Base-by-base conservation (phyloP, 2,797 vertebrate genomes). In the Danio aesculapii region DNA sequence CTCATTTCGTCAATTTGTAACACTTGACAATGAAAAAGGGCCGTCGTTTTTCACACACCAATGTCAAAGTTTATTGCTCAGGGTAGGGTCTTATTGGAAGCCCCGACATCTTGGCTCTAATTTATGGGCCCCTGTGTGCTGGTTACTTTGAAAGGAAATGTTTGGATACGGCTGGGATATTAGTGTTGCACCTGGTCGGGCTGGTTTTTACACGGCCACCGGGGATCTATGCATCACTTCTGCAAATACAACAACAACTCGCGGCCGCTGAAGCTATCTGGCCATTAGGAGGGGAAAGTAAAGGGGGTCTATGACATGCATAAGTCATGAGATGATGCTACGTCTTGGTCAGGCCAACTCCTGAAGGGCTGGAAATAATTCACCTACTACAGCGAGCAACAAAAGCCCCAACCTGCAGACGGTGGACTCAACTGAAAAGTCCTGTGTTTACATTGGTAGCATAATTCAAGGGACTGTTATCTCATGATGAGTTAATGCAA, bases 71-170 rank as follows among this genome's bases (percentile, higher is more conserved):
- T 95, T 95, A 95, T 96, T 96, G 94, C 95, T 92, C 93, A 89
- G 91, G 92, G 92, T 93, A 93, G 87, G 90, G 93, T 94, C 95
- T 92, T 94, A 91, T 91, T 95, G 96, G 96, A 95, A 94, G 94
- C 94, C 93, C 30, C 92, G 90, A 95, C 96, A 94, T 95, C 95
- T 96, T 94, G 93, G 95, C 94, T 93, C 93, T 97, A 97, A 97
- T 98, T 98, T 98, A 98, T 96, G 94, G 94, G 94, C 94, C 97
- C 96, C 95, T 89, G 87, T 92, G 96, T 96, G 97, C 96, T 95
- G 95, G 95, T 97, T 96, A 96, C 95, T 98, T 97, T 92, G 96
- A 96, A 97, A 96, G 97, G 96, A 97, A 98, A 97, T 96, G 97
- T 99, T 98, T 98, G 97, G 96, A 95, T 96, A 96, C 96, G 92